Base-by-base conservation (phyloP, 2,888 invertebrate genomes). In the Chelonus formosanus region DNA sequence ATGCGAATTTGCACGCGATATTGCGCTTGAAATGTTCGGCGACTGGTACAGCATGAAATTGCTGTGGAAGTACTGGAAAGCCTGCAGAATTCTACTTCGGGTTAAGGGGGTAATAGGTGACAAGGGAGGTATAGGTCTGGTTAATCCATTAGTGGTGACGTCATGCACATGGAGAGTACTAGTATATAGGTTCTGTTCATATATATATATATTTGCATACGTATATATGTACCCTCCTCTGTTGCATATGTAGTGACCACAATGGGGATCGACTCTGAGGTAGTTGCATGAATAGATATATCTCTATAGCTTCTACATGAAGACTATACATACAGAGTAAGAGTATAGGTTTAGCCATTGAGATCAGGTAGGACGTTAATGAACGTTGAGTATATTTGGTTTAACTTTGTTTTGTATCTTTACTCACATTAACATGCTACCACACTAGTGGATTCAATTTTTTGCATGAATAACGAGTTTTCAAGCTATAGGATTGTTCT, bases 1-100 rank as follows among this genome's bases (percentile, higher is more conserved):
- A 44, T 32, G 36, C 50, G 62, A 68, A 59, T 54, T 62, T 53
- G 67, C 66, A 62, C 66, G 58, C 66, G 67, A 66, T 60, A 50
- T 20, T 59, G 20, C 6, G 36, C 32, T 32, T 47, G 20, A 58
- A 58, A 58, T 34, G 54, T 35, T 45, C 59, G 60, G 54, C 31
- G 65, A 60, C 59, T 65, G 65, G 64, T 58, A 64, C 64, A 58
- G 58, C 34, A 52, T 36, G 43, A 62, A 54, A 55, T 53, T 44
- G 45, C 50, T 36, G 34, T 43, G 47, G 56, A 63, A 56, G 50
- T 50, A 35, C 48, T 10, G 44, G 55, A 10, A 35, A 35, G 52
- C 34, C 3, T 34, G 47, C 35, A 34, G 36, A n/a, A 53, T 53
- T 53, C 8, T 20, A 20, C 20, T 20, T 53, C 36, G 40, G 8